These are phyloP conservation scores for Alouatta palliata DNA, from an alignment of 2,113 vertebrate species.

Conservation along the genomic window DNA sequence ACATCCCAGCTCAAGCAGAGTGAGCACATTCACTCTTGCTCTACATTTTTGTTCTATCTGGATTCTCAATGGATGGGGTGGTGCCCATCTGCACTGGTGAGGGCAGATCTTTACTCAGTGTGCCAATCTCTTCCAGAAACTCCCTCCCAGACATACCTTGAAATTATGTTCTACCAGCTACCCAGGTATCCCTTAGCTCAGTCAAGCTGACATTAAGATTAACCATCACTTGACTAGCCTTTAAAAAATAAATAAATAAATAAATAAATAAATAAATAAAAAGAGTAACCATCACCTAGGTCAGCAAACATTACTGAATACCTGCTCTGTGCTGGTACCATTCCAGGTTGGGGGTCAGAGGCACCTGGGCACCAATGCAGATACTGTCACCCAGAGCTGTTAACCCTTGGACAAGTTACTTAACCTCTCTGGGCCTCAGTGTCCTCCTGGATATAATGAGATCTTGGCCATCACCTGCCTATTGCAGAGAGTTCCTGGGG, in stretches of 20 bases:
- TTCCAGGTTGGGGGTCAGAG: neutral
- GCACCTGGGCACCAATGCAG: no score
- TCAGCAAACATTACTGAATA: accelerated
- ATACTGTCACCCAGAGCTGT: neutral
- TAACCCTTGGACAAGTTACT: neutral
- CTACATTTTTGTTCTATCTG: no score
- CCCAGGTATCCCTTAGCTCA: neutral
- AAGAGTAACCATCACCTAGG: neutral
- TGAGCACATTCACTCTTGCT: neutral
- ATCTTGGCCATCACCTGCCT: neutral
- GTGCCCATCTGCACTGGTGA: neutral
- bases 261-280: no score
- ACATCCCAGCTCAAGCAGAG: neutral
- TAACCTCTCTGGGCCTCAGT: neutral
- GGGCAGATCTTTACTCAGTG: neutral
- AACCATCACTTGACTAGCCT: no score
- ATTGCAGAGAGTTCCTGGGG: neutral
- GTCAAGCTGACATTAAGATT: neutral
- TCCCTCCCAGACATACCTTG: neutral
- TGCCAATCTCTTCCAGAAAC: neutral
- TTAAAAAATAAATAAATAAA: no score
- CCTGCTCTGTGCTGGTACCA: neutral
- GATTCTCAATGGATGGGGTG: neutral
- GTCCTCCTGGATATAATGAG: neutral
- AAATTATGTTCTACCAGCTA: no score